Base-by-base conservation (phyloP, 53 echinoderm and acorn worm species). In the Echinometra lucunter region DNA sequence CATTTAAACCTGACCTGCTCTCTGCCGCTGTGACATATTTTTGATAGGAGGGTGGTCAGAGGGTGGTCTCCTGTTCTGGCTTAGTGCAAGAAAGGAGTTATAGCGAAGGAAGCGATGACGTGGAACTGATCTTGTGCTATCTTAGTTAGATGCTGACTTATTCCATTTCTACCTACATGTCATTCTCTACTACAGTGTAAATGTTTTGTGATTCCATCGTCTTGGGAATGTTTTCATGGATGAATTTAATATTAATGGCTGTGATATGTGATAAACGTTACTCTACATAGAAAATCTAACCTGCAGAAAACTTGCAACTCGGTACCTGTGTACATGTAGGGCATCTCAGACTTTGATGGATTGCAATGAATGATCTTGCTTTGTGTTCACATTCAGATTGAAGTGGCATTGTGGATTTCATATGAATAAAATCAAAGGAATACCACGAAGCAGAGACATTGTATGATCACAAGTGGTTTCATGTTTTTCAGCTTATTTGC, bases 21-120 rank as follows among this genome's bases (percentile, higher is more conserved):
- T 85, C 28, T 85, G 78, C 9, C 30, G 49, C 85, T 49, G n/a
- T 49, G 45, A 85, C n/a, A 28, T 85, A 49, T n/a, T 40, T n/a
- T 6, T 85, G 85, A 85, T 85, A 13, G 49, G 49, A 85, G 49
- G 85, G 85, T 27, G 47, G 45, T 85, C 85, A 85, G 49, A 78
- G 78, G 78, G 23, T 18, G 21, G 40, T 38, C 78, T 75, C 78
- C 78, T 18, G 78, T 75, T 21, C 49, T 3, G 13, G 2, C 6
- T n/a, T 49, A 49, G 49, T 16, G n/a, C 85, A 85, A 85, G 85
- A 49, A 85, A n/a, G 78, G 85, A n/a, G 11, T 28, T 40, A 42
- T 42, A 17, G 83, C 47, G 28, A 85, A 85, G 85, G 85, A 81
- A 44, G 81, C 44, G 25, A 81, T 44, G 81, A 81, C 44, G 40